Evolutionary conservation across 2,888 invertebrate species (phyloP).

Genomic region (Itoplectis maculator): DNA sequence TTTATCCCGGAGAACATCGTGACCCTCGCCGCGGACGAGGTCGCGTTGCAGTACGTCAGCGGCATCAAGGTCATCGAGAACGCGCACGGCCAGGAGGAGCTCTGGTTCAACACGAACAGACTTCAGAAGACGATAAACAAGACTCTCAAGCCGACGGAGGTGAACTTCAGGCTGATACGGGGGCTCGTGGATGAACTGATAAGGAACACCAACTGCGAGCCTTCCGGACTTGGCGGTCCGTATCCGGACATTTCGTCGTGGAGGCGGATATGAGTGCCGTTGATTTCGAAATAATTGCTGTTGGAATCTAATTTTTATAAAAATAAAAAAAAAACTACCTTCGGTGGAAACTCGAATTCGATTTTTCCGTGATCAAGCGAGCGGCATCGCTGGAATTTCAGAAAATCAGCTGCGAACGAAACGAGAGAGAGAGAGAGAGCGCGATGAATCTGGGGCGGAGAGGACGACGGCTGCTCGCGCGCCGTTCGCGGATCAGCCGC

Average conservation of each 20-base stretch:
- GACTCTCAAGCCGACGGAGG: slow-evolving; percentile 77
- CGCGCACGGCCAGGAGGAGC: slow-evolving; percentile 78
- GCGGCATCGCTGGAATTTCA: slow-evolving; percentile 8
- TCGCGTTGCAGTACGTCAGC: slow-evolving; percentile 81
- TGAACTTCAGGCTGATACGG: slow-evolving; percentile 80
- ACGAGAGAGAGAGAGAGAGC: slow-evolving; percentile 23
- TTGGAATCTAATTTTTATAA: not conserved
- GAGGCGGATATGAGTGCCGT: slow-evolving; percentile 74
- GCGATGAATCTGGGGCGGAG: slow-evolving; percentile 41
- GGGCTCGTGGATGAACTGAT: slow-evolving; percentile 81
- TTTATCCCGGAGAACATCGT: slow-evolving; percentile 81
- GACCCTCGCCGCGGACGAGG: slow-evolving; percentile 78
- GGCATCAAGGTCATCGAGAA: slow-evolving; percentile 82
- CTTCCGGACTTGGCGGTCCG: slow-evolving; percentile 58
- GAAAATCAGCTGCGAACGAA: slow-evolving; percentile 48
- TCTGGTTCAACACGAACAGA: slow-evolving; percentile 83
- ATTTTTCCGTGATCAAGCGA: not conserved
- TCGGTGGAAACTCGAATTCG: slow-evolving; percentile 8
- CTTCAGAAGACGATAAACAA: slow-evolving; percentile 83
- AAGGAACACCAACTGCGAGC: slow-evolving; percentile 80
- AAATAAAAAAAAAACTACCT: not conserved
- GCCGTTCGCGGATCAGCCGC: slow-evolving; percentile 59
- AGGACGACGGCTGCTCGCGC: slow-evolving; percentile 25
- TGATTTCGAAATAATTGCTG: not conserved
- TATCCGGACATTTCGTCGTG: slow-evolving; percentile 76